Conservation (phyloP, 2,888 invertebrate genomes). For the Caenorhabditis uteleia region DNA sequence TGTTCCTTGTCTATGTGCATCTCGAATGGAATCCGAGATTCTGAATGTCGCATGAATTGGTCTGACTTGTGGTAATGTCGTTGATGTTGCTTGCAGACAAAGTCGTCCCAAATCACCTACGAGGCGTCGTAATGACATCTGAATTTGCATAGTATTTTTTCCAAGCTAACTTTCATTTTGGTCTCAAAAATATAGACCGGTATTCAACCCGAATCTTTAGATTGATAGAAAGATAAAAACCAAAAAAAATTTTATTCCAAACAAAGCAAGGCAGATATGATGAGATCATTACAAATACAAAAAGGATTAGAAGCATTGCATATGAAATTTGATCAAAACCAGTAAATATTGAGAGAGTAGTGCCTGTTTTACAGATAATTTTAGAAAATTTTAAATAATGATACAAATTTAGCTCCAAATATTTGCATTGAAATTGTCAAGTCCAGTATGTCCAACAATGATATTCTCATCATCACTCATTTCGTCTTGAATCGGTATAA, state of each 20-base stretch:
- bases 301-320: neutral
- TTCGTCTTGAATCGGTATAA: conserved; percentile 35
- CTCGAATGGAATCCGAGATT: conserved; percentile 54
- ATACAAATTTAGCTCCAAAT: conserved; percentile 25
- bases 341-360: neutral
- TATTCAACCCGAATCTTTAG: no score
- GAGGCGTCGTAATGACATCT: conserved; percentile 23
- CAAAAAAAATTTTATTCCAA: no score
- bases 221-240: no score
- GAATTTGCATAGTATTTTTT: no score
- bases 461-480: conserved; percentile 39
- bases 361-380: no score
- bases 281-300: neutral
- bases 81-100: conserved; percentile 25
- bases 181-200: no score
- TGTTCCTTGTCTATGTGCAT: conserved; percentile 57
- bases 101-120: conserved; percentile 23
- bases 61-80: conserved; percentile 3
- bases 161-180: no score
- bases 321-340: neutral
- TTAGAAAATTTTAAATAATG: neutral
- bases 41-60: neutral
- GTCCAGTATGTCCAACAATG: neutral
- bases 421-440: conserved; percentile 11
- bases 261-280: no score